Evolutionary conservation across 2,113 vertebrate species (phyloP), one percentile per base, ranked within the genome.

Genomic region (Mobula hypostoma): DNA sequence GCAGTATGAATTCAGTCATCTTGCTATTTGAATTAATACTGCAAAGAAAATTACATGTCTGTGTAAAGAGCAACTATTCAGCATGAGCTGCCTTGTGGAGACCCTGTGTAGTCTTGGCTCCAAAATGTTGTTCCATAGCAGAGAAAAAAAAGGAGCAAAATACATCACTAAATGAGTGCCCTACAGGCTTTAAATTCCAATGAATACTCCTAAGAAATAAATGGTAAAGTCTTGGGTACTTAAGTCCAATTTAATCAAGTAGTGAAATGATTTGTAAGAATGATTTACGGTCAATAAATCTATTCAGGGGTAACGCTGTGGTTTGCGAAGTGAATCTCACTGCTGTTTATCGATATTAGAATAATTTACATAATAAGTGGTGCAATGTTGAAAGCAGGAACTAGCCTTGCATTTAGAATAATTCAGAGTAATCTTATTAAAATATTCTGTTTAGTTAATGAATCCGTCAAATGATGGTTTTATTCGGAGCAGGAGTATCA

Each of bases 341-440:
- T 88, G 29, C 58, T 88, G 83, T 87, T n/a, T 29, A 63, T 58
- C 27, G 56, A 87, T 87, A 29, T 88, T 63, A 88, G 27, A 87
- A 29, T 58, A 88, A 88, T 58, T 88, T 88, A n/a, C 5, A 58
- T 7, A n/a, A 14, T n/a, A 63, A 63, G 15, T 88, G 82, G 83
- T 58, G 12, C 29, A 58, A 63, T 88, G n/a, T n/a, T 88, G 58
- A 83, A 48, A 83, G 9, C 58, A 27, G 21, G 5, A 11, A n/a
- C 58, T 27, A 29, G 63, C 58, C 27, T n/a, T 27, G 29, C 58
- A 63, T 88, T 61, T 88, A n/a, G 56, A 87, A 4, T 63, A n/a
- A n/a, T 88, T 88, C 58, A 63, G 5, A n/a, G 58, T 88, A 88
- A 88, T 88, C 56, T 88, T 63, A 27, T 88, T 63, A 63, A 63